Base-by-base conservation (phyloP, 2,888 invertebrate species). In the Drosophila koepferae region DNA sequence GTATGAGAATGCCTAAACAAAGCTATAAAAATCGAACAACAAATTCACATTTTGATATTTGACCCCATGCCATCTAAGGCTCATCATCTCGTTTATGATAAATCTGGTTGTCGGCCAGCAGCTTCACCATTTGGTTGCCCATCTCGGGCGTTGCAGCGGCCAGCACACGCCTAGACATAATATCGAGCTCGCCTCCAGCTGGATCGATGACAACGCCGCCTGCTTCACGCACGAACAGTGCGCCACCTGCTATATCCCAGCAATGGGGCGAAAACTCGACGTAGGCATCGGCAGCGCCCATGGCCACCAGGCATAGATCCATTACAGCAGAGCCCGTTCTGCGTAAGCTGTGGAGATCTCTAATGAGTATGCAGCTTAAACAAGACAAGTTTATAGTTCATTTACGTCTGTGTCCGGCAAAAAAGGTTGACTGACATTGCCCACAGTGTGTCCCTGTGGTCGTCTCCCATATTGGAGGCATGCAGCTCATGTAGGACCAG, bases 41-140 rank as follows among this genome's bases (percentile, higher is more conserved):
- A 40, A 43, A 36, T 2, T 60, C 3, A 62, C 40, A 56, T 48
- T 49, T 46, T 63, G 75, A 77, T 44, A 16, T 12, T 31, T 12
- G 54, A 40, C 3, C 1, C 77, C 41, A 41, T 10, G 75, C 40
- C 38, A 49, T 20, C 34, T 16, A 14, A 98, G 98, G 96, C 98
- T 56, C 98, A 98, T 79, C 98, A 99, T 93, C 99, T 99, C 0
- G 96, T 98, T 14, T 99, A 99, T 94, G 99, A 99, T 9, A 99
- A 99, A 0, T 96, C 98, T 94, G 99, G 99, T 93, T 99, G 99
- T 92, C 96, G 99, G 8, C 97, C 54, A 77, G 7, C 7, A 63
- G 14, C 18, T 61, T 6, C 7, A 94, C 92, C 38, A 97, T 81
- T 91, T 96, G 94, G 69, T 93, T 1, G 96, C 96, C 97, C 46